A percentile compares a stretch with the other conserved stretches of the same genome.
These are phyloP conservation scores for Tenthredo amoena DNA, from an alignment of 2,888 invertebrate genomes.

Conservation along the genomic window DNA sequence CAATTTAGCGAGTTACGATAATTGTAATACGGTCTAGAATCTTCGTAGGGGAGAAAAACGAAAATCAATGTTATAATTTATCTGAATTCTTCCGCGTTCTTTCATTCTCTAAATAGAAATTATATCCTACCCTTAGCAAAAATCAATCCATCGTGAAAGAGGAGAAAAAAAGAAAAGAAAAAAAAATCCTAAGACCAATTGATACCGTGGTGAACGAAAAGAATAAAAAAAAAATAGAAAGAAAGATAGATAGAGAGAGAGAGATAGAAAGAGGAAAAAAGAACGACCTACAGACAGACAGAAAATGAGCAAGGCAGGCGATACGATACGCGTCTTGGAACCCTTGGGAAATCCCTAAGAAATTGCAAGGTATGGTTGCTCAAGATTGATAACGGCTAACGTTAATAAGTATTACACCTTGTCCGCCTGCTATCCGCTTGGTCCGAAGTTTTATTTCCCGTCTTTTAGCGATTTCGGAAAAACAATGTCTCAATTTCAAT, in stretches of 20 bases:
- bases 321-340: conserved; percentile 27
- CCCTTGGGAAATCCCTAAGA: conserved; percentile 57
- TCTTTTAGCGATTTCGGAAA: neutral
- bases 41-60: no score
- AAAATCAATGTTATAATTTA: neutral
- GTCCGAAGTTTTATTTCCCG: neutral
- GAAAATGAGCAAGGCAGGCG: conserved; percentile 34
- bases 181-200: neutral
- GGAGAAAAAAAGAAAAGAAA: no score
- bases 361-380: conserved; percentile 53
- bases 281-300: conserved; percentile 29
- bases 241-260: neutral
- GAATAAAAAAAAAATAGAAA: neutral
- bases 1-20: neutral
- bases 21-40: neutral
- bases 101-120: neutral
- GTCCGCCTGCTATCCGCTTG: neutral
- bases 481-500: neutral
- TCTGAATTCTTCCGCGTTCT: neutral
- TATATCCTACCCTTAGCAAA: neutral
- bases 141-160: neutral
- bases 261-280: neutral
- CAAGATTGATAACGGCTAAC: conserved; percentile 58
- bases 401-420: conserved; percentile 56
- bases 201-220: neutral